phyloP scores from a whole-genome alignment of 2,888 invertebrate genomes.

The Euzetes globulus region DNA sequence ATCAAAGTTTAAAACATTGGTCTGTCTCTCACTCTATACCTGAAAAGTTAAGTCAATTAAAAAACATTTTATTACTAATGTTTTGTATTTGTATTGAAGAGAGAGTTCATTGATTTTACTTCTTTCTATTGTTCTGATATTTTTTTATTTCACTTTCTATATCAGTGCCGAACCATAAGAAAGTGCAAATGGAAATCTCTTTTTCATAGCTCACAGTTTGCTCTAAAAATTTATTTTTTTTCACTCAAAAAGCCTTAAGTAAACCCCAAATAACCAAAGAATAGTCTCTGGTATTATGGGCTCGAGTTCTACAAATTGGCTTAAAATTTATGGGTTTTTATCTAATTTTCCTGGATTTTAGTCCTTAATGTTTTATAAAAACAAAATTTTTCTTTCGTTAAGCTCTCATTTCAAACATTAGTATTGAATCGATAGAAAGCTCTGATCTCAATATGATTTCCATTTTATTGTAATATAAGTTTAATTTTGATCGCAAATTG shows the following conservation, averaged over 20 bases:
- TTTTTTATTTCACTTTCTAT: too few species aligned
- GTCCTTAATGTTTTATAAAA: too few species aligned
- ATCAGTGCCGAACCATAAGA: background rate
- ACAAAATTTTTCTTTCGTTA: too few species aligned
- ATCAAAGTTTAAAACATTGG: background rate
- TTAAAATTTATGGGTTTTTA: too few species aligned
- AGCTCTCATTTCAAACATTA: too few species aligned
- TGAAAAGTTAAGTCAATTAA: slow-evolving; percentile 3
- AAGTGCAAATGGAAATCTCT: background rate
- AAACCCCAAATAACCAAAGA: background rate
- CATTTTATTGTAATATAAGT: too few species aligned
- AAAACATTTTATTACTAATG: background rate
- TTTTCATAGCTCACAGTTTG: background rate
- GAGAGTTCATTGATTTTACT: background rate
- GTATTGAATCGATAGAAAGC: too few species aligned
- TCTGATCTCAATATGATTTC: too few species aligned
- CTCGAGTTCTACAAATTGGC: background rate
- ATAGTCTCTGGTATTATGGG: background rate
- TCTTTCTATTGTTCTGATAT: too few species aligned
- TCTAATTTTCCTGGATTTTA: too few species aligned
- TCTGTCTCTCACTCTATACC: background rate
- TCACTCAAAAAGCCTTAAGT: background rate
- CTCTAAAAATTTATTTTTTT: background rate
- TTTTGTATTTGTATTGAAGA: background rate
- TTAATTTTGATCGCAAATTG: too few species aligned